Evolutionary conservation across 2,797 vertebrate genomes (phyloP).

Genomic region (Onychomys leucogaster): DNA sequence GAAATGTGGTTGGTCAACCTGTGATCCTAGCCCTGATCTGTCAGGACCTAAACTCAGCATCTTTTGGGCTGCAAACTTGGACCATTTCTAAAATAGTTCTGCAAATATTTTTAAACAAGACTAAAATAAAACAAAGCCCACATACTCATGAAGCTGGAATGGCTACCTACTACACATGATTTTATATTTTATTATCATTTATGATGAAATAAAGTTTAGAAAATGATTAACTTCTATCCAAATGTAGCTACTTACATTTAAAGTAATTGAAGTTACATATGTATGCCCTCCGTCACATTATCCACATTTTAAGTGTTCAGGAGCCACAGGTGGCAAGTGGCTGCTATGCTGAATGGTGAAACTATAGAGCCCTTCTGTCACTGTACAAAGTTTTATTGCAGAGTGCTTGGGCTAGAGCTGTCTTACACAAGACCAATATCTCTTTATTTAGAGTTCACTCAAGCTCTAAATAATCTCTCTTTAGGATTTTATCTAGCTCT

Average conservation of each 20-base stretch:
- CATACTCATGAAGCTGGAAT: too few species aligned
- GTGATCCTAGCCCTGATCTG: neutral
- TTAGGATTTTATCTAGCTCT: neutral
- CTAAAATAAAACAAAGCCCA: neutral
- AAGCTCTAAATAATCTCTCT: neutral
- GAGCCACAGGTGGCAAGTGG: neutral
- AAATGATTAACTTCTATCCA: neutral
- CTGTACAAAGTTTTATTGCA: neutral
- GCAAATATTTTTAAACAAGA: neutral
- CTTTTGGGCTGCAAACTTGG: neutral
- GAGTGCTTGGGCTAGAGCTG: neutral
- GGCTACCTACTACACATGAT: too few species aligned
- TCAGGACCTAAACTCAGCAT: neutral
- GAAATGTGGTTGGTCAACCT: neutral
- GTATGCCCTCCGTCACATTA: neutral
- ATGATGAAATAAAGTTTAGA: neutral
- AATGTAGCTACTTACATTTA: neutral
- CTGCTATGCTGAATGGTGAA: neutral
- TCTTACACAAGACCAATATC: neutral
- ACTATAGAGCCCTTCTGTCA: too few species aligned
- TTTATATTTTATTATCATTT: neutral
- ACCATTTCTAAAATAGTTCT: neutral
- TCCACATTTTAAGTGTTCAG: neutral
- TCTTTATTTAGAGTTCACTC: neutral
- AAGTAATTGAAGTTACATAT: neutral